phyloP scores from a whole-genome alignment of 2,113 vertebrate species.

The Ciconia maguari region DNA sequence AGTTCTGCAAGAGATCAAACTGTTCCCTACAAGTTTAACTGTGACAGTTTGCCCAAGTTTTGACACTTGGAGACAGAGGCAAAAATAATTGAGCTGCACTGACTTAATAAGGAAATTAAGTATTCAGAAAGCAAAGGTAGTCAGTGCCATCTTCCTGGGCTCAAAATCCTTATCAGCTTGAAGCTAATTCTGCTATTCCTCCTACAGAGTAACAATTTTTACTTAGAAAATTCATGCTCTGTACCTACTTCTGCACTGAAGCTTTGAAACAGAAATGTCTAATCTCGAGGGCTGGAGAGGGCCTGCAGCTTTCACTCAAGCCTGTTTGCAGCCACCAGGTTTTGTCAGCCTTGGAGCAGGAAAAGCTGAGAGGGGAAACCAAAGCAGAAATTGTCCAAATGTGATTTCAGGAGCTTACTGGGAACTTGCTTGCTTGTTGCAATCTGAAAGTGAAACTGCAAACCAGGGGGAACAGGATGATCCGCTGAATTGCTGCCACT shows the following conservation, averaged over 20 bases:
- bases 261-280: neutral
- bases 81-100: neutral
- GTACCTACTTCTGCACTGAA: neutral
- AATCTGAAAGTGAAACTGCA: neutral
- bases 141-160: neutral
- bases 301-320: neutral
- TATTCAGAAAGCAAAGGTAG: conserved; percentile 31
- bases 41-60: neutral
- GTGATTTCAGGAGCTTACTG: neutral
- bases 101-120: conserved; percentile 1
- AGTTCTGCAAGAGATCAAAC: neutral
- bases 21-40: neutral
- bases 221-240: neutral
- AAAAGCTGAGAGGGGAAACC: neutral
- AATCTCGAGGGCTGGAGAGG: neutral
- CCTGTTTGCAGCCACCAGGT: neutral
- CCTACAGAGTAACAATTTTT: neutral
- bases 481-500: neutral
- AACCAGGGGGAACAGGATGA: neutral
- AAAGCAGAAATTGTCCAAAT: neutral
- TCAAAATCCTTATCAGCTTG: neutral
- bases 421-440: neutral
- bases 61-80: neutral
- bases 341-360: neutral
- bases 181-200: conserved; percentile 29